Conservation (phyloP, 1,140 invertebrate species). For the Holotrichia oblita region DNA sequence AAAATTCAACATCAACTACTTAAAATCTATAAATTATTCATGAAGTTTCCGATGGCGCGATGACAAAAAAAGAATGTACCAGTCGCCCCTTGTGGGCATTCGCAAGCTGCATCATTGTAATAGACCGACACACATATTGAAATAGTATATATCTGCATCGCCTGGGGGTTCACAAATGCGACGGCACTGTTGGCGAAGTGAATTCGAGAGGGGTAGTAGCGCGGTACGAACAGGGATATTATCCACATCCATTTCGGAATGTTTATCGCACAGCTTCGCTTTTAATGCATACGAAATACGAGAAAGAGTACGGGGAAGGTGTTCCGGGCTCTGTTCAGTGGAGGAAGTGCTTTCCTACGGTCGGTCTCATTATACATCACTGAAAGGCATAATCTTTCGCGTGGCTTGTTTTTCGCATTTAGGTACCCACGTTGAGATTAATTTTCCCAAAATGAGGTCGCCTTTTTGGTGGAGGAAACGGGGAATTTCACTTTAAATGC, state of each 20-base stretch:
- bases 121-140: conserved; percentile 26
- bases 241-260: conserved; percentile 3
- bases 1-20: conserved; percentile 24
- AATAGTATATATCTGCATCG: conserved; percentile 25
- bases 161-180: conserved; percentile 22
- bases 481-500: neutral
- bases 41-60: neutral
- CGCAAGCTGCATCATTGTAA: conserved; percentile 28
- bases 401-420: neutral
- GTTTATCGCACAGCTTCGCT: neutral
- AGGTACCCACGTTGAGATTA: neutral
- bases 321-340: neutral
- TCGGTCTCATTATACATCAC: neutral
- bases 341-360: no score
- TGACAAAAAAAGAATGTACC: neutral
- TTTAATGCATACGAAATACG: neutral
- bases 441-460: neutral
- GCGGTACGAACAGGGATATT: neutral
- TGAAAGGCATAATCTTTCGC: neutral
- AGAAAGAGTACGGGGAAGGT: neutral
- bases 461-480: neutral
- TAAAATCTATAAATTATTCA: conserved; percentile 24
- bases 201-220: neutral
- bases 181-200: conserved; percentile 4
- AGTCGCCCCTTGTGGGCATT: conserved; percentile 16